Base-by-base conservation (phyloP, 2,113 vertebrate species). In the Bambusicola thoracicus region DNA sequence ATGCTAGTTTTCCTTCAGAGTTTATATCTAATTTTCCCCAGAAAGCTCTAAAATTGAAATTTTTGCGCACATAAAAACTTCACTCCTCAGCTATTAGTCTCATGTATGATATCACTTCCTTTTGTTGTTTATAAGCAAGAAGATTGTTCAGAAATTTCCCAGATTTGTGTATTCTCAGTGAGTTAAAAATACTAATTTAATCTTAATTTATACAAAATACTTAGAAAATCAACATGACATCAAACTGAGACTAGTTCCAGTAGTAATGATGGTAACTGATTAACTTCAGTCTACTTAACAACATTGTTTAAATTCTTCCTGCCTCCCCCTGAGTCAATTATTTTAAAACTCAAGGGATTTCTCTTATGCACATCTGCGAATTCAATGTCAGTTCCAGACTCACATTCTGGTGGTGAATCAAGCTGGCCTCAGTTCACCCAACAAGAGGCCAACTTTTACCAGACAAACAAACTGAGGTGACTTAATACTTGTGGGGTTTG, bases 321-420 rank as follows among this genome's bases (percentile, higher is more conserved):
- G 51, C 89, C 81, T 85, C 85, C 91, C 79, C 65, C 55, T 91
- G 80, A 95, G 76, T 83, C 43, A 7, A 29, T 91, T 93, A 88
- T 93, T 92, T 95, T 90, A 87, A 66, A 95, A 93, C 97, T 96
- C 96, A 43, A 94, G 96, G 94, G 97, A 94, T 94, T 95, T 89
- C 93, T 94, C 56, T 92, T 94, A 94, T 90, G 96, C 97, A 98
- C 98, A 98, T 98, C 98, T 98, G 98, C 97, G 96, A 97, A 97
- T 93, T 72, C 94, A 95, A 7, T 97, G 95, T 97, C 90, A 90
- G 95, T 93, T 97, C 97, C 97, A 97, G 96, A 95, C 93, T 96
- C 87, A 34, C 96, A 84, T 96, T 97, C 91, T 97, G 97, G 96
- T 96, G 77, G 77, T 95, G 96, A 96, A 97, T 97, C 98, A 97